Base-by-base conservation (phyloP, 1,140 invertebrate genomes). In the Drosophila leontia region DNA sequence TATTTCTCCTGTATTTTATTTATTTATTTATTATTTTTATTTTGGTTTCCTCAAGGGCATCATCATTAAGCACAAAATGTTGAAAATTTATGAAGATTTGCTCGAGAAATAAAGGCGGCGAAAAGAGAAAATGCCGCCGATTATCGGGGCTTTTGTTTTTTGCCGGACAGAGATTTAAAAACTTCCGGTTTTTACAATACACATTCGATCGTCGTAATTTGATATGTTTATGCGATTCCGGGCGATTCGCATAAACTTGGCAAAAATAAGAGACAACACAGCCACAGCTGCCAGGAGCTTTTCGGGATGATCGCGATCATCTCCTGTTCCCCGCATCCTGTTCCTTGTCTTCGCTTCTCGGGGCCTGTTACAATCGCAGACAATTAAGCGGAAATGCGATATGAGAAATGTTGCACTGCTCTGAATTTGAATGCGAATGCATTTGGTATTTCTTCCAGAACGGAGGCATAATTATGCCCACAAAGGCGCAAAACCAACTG, bases 381-480 rank as follows among this genome's bases (percentile, higher is more conserved):
- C 83, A 86, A 86, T 83, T 80, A 56, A 83, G 75, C 83, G 83
- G 83, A 86, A 83, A 83, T 87, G 83, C 86, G 84, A 80, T 65
- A 60, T 59, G 50, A 59, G 58, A 72, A 62, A 62, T 80, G 84
- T 74, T 83, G 75, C 82, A 85, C 65, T 63, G 58, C 72, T 45
- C 39, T 5, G 23, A 56, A 86, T 86, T 86, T 87, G 51, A 86
- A 86, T 86, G 81, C 48, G 80, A 86, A 88, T 86, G 84, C 83
- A 86, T 17, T 76, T 29, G 65, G 13, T 35, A 32, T 17, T 55
- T 53, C 51, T 60, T 57, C 64, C 64, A 69, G 68, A 58, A 39
- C 45, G 37, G 53, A 72, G 55, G 70, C 55, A 82, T 50, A 81
- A 81, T 78, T 48, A 61, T 53, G 72, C 47, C 58, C 69, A 75